These are phyloP conservation scores for Candidula unifasciata DNA, from an alignment of 2,888 invertebrate genomes.

Conservation along the genomic window DNA sequence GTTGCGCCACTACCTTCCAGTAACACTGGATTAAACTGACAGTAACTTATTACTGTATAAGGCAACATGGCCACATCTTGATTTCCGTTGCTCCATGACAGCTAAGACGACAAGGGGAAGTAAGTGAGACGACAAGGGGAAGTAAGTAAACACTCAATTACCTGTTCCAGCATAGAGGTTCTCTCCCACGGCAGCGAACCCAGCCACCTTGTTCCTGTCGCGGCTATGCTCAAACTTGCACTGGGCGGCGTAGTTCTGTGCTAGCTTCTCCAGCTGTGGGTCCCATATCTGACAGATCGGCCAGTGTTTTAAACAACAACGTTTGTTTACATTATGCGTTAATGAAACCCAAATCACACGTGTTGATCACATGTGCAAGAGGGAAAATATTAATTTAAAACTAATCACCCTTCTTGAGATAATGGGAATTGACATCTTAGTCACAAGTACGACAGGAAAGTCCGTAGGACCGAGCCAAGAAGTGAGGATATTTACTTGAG, in stretches of 20 bases:
- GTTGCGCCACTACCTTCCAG: too few species aligned
- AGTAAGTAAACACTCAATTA: neutral
- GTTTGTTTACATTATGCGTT: neutral
- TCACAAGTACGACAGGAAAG: neutral
- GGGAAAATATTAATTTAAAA: too few species aligned
- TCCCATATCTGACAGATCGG: constrained; percentile 33
- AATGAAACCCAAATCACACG: neutral
- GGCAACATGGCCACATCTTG: too few species aligned
- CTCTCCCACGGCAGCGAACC: constrained; percentile 30
- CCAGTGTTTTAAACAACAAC: neutral
- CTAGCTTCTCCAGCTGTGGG: constrained; percentile 12
- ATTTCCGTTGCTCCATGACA: too few species aligned
- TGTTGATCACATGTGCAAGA: neutral
- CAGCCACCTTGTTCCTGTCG: neutral
- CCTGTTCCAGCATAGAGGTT: constrained; percentile 46
- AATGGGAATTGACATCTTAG: too few species aligned
- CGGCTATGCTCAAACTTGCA: constrained; percentile 23
- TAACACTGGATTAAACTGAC: too few species aligned
- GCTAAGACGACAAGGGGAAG: too few species aligned
- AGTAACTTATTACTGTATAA: too few species aligned
- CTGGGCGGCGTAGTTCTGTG: constrained; percentile 10
- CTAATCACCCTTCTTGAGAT: too few species aligned
- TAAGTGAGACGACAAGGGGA: too few species aligned
- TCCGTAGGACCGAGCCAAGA: neutral
- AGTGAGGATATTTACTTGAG: neutral